Evolutionary conservation across 2,797 vertebrate species (phyloP).

Genomic region (Dendrocincla fuliginosa): DNA sequence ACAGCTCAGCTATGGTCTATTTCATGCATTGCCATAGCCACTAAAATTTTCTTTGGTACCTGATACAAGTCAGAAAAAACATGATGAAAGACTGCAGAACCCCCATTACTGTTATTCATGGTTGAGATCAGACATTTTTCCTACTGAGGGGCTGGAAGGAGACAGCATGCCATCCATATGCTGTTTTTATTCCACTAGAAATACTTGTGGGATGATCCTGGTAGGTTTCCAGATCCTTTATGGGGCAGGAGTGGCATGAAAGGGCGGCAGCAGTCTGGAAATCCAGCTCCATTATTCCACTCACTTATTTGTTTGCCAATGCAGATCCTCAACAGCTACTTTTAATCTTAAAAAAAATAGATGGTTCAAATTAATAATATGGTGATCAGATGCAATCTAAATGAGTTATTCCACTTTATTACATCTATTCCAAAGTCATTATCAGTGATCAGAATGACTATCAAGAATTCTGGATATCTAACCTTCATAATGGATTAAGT

Average conservation of each 20-base stretch:
- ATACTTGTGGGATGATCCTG: neutral
- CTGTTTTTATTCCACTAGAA: neutral
- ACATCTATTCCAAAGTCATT: neutral
- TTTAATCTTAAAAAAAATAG: neutral
- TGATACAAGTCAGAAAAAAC: neutral
- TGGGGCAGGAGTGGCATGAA: neutral
- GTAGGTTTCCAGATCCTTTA: neutral
- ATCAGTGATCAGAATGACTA: constrained; percentile 4
- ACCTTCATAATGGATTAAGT: neutral
- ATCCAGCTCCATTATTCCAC: neutral
- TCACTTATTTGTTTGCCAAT: neutral
- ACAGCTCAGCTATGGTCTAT: neutral
- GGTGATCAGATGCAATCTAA: constrained; percentile 12
- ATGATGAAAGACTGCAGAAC: neutral
- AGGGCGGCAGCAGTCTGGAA: neutral
- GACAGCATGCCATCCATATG: neutral
- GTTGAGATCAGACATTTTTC: neutral
- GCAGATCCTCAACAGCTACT: neutral
- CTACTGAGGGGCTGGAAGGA: neutral
- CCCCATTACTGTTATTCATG: neutral
- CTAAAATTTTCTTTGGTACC: neutral
- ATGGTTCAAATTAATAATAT: constrained; percentile 21
- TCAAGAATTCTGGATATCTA: neutral
- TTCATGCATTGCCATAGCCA: neutral
- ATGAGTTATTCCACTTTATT: constrained; percentile 40